Evolutionary conservation across 2,888 invertebrate species (phyloP), one percentile per base, ranked within the genome.

Genomic region (Andrena haemorrhoa): DNA sequence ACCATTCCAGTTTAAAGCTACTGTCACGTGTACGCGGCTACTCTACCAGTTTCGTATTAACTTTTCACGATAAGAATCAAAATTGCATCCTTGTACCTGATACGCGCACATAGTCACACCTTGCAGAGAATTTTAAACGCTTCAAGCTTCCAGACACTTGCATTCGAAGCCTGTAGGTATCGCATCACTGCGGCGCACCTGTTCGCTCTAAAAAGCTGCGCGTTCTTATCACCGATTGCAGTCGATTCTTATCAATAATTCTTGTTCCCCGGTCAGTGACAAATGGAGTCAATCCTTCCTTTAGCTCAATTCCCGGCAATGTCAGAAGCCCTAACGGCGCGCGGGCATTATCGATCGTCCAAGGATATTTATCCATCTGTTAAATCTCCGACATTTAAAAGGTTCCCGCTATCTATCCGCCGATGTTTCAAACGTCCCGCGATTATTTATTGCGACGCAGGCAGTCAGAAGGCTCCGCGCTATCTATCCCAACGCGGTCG

Each of bases 361-460:
- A 35, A 26, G 31, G 23, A 60, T 41, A 75, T 77, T 75, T 65
- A 76, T 65, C 64, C 64, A 31, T 35, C 75, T 75, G 75, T 75
- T 77, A 60, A 65, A 35, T 26, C 64, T 12, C 74, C 12, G 31
- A 73, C 75, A 53, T 23, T 31, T 35, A 33, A 47, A 77, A 49
- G 64, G 76, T 75, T 75, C 49, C 33, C 76, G 75, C 64, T 76
- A 75, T 76, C 75, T 58, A 20, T 49, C 20, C 53, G 20, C 31
- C 64, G 56, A 63, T 56, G 76, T 76, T 74, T 56, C 63, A 29
- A 56, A 74, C 31, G 75, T 75, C 29, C 56, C 16, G 47, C 16
- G 75, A 26, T 74, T 76, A 76, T 76, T 76, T 76, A 76, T 58
- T 75, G 33, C 75, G 64, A 58, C 69, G 26, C n/a, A 2, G 29